phyloP scores from a whole-genome alignment of 2,888 invertebrate species.

The Thecocarcelia acutangulata region DNA sequence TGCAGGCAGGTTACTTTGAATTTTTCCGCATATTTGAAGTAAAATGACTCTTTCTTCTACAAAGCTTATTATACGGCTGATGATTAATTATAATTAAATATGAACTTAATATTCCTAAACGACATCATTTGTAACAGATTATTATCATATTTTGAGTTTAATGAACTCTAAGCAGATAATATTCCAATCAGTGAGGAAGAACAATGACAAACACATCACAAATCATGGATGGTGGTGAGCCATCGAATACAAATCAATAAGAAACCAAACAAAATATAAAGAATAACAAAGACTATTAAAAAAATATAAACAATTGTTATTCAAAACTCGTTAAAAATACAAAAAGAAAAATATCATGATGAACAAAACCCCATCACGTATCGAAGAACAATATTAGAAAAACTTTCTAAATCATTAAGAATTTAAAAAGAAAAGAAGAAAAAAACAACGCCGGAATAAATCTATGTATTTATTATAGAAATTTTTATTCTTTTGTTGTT shows the following conservation, averaged over 20 bases:
- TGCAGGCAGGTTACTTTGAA: no score
- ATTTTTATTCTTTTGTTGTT: neutral
- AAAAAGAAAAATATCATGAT: neutral
- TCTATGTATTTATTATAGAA: conserved; percentile 40
- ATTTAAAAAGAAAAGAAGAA: conserved; percentile 8
- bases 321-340: conserved; percentile 55
- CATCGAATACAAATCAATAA: conserved; percentile 19
- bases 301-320: conserved; percentile 50
- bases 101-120: no score
- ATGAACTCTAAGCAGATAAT: conserved; percentile 12
- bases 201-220: conserved; percentile 36
- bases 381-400: conserved; percentile 15
- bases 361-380: conserved; percentile 32
- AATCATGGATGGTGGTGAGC: neutral
- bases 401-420: conserved; percentile 63
- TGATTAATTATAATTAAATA: no score
- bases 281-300: neutral
- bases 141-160: conserved; percentile 22
- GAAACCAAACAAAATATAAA: conserved; percentile 12
- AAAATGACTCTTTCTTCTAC: no score
- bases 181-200: neutral
- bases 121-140: neutral
- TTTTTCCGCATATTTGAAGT: no score
- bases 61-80: no score
- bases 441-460: neutral